These are phyloP conservation scores for Tapera naevia DNA, from an alignment of 2,797 vertebrate genomes.

Conservation along the genomic window DNA sequence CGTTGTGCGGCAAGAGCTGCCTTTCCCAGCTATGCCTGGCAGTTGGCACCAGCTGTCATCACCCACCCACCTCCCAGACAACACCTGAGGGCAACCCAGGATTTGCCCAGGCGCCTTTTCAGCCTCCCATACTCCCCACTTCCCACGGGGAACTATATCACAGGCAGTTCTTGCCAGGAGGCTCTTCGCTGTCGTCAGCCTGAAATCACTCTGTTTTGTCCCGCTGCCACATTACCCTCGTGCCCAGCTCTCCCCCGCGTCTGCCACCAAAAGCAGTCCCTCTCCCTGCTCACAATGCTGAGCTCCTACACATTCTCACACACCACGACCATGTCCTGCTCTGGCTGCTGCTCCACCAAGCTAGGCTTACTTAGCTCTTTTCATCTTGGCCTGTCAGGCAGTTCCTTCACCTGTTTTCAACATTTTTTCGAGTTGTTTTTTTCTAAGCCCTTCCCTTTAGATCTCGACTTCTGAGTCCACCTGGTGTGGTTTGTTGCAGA, in stretches of 20 bases:
- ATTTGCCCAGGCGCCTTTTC: background rate
- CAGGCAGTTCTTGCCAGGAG: background rate
- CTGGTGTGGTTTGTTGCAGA: background rate
- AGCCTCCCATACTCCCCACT: background rate
- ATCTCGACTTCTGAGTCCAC: background rate
- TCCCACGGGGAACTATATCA: background rate
- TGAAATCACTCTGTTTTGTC: background rate
- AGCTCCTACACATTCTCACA: background rate
- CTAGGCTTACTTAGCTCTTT: background rate
- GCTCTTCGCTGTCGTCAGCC: background rate
- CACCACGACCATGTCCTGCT: fast-evolving
- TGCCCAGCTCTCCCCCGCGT: background rate
- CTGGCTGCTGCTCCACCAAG: background rate
- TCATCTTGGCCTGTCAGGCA: background rate
- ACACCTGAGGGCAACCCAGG: conserved; percentile 7
- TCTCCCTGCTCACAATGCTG: fast-evolving
- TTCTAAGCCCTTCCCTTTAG: background rate
- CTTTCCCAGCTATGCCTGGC: background rate
- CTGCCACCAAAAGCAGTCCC: background rate
- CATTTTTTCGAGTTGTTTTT: background rate
- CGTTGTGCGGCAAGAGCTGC: background rate
- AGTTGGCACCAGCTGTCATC: conserved; percentile 14
- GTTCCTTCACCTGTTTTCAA: background rate
- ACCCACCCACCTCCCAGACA: conserved; percentile 30
- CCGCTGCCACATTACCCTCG: background rate